phyloP scores from a whole-genome alignment of 2,797 vertebrate genomes.

The Sebastes diaconus region DNA sequence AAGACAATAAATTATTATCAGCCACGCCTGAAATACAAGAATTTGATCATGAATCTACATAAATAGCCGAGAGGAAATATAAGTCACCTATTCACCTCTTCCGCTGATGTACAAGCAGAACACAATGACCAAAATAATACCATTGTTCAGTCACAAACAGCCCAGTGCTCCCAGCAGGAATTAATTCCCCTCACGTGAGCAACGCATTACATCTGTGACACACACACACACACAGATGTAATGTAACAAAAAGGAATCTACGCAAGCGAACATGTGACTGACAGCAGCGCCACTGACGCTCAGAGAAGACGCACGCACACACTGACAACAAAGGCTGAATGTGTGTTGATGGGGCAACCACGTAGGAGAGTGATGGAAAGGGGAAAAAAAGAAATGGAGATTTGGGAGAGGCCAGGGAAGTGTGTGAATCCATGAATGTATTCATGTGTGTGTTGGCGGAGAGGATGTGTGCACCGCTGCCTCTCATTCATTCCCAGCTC shows the following conservation, averaged over 20 bases:
- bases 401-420: neutral
- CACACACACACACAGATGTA: slow-evolving; percentile 15
- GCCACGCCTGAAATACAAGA: neutral
- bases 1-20: neutral
- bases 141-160: neutral
- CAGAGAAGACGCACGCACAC: slow-evolving; percentile 10
- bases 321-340: slow-evolving; percentile 22
- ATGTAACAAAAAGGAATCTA: slow-evolving; percentile 39
- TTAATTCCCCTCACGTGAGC: slow-evolving; percentile 48
- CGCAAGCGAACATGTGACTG: slow-evolving; percentile 46
- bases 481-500: slow-evolving; percentile 36
- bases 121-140: neutral
- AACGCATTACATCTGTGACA: slow-evolving; percentile 38
- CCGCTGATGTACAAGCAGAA: neutral
- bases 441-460: neutral
- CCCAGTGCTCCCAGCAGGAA: slow-evolving; percentile 24
- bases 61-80: neutral
- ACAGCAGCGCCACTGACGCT: slow-evolving; percentile 28
- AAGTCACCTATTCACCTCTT: neutral
- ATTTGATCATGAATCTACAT: neutral
- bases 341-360: slow-evolving; percentile 27
- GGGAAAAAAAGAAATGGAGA: neutral
- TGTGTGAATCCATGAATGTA: slow-evolving; percentile 3
- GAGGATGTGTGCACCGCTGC: neutral
- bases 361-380: neutral